A percentile compares a stretch with the other conserved stretches of the same genome.
phyloP scores from a whole-genome alignment of 2,888 invertebrate species.

The Azorinus chamasolen region DNA sequence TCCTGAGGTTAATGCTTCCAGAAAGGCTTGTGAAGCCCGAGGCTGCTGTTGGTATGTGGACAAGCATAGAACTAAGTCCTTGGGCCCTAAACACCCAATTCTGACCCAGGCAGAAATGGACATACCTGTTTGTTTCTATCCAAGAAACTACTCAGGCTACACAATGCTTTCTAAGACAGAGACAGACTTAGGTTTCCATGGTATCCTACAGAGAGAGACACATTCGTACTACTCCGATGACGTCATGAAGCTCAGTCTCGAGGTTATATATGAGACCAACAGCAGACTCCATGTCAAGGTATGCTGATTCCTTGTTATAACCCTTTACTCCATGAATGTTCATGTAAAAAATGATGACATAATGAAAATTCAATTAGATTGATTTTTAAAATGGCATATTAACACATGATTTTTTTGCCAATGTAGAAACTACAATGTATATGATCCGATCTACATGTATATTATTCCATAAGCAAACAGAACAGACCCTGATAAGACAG shows the following conservation, averaged over 20 bases:
- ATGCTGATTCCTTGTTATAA: too few species aligned
- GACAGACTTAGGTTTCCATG: constrained; percentile 55
- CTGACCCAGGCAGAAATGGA: constrained; percentile 47
- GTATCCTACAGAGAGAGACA: constrained; percentile 51
- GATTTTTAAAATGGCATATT: too few species aligned
- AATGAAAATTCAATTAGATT: too few species aligned
- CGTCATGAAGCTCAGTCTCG: constrained; percentile 62
- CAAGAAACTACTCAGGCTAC: constrained; percentile 68
- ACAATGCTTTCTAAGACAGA: constrained; percentile 30
- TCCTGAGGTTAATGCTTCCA: constrained; percentile 60
- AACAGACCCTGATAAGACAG: too few species aligned
- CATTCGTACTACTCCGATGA: constrained; percentile 67
- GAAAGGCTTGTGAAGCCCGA: constrained; percentile 59
- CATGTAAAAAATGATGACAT: too few species aligned
- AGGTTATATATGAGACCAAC: constrained; percentile 70
- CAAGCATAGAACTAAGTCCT: constrained; percentile 19
- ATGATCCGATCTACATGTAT: too few species aligned
- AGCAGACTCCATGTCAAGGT: constrained; percentile 74
- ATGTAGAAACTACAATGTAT: too few species aligned
- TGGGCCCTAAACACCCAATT: constrained; percentile 1
- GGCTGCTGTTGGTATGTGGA: constrained; percentile 74
- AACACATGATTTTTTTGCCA: too few species aligned
- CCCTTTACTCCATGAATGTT: too few species aligned
- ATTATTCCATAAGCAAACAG: too few species aligned
- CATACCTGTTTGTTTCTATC: constrained; percentile 74